These are phyloP conservation scores for Triops longicaudatus DNA, from an alignment of 1,140 invertebrate species.

Conservation along the genomic window DNA sequence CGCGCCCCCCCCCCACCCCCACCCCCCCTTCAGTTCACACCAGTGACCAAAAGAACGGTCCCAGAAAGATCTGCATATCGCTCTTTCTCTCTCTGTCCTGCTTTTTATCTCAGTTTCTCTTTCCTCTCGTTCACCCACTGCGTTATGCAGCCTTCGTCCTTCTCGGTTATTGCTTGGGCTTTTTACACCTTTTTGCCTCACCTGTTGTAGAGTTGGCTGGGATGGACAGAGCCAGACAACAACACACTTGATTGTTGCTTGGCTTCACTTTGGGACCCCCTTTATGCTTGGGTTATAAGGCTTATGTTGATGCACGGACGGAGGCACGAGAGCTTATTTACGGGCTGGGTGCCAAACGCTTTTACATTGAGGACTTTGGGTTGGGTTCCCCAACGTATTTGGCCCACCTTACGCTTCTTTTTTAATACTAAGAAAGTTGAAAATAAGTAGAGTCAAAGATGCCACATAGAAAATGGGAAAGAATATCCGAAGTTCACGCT, in stretches of 20 bases:
- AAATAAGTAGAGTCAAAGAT: no score
- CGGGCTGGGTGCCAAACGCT: slow-evolving; percentile 4
- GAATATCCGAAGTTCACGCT: no score
- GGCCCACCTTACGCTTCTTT: no score
- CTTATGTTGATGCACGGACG: neutral
- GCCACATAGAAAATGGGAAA: no score
- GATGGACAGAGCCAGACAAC: neutral
- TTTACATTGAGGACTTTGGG: neutral
- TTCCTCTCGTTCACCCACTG: neutral
- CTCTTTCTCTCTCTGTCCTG: neutral
- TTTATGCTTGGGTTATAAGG: neutral
- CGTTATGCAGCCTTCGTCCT: neutral
- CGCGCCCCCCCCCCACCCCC: no score
- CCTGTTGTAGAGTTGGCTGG: slow-evolving; percentile 2
- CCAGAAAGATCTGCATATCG: neutral
- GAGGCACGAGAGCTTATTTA: neutral
- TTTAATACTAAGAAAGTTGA: no score
- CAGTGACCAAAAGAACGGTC: neutral
- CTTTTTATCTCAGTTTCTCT: neutral
- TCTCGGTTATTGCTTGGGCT: slow-evolving; percentile 1
- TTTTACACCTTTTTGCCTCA: slow-evolving; percentile 15
- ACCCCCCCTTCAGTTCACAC: neutral
- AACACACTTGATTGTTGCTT: neutral
- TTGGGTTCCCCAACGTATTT: neutral
- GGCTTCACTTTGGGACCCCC: no score